phyloP scores from a whole-genome alignment of 2,113 vertebrate genomes.

The Otolemur garnettii region DNA sequence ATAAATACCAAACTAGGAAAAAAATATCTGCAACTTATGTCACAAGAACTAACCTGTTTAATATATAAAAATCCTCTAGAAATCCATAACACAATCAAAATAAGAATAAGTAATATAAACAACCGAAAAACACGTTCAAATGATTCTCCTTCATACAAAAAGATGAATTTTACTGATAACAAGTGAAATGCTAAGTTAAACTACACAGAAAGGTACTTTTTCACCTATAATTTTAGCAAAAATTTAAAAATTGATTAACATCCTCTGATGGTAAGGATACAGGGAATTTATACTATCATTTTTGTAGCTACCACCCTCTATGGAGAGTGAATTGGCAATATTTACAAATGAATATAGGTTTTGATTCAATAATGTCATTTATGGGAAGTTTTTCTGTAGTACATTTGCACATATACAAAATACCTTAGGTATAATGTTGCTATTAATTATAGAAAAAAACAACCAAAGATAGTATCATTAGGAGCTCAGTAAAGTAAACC shows the following conservation, averaged over 20 bases:
- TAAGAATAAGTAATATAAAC: neutral
- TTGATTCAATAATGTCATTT: neutral
- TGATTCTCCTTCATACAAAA: neutral
- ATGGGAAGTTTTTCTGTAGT: neutral
- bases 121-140: neutral
- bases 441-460: neutral
- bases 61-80: neutral
- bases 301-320: neutral
- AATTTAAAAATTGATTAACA: neutral
- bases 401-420: neutral
- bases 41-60: neutral
- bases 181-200: neutral
- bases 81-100: neutral
- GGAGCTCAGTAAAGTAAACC: neutral
- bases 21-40: conserved; percentile 2
- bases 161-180: neutral
- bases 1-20: neutral
- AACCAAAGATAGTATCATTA: neutral
- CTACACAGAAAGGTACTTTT: neutral
- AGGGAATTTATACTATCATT: neutral
- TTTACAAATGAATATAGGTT: neutral
- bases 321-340: neutral
- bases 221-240: neutral
- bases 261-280: neutral
- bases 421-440: neutral